Percentiles rank a stretch among this genome's conserved stretches.
These are phyloP conservation scores for Ostrea denselamellosa DNA, from an alignment of 1,140 invertebrate genomes.

Conservation along the genomic window DNA sequence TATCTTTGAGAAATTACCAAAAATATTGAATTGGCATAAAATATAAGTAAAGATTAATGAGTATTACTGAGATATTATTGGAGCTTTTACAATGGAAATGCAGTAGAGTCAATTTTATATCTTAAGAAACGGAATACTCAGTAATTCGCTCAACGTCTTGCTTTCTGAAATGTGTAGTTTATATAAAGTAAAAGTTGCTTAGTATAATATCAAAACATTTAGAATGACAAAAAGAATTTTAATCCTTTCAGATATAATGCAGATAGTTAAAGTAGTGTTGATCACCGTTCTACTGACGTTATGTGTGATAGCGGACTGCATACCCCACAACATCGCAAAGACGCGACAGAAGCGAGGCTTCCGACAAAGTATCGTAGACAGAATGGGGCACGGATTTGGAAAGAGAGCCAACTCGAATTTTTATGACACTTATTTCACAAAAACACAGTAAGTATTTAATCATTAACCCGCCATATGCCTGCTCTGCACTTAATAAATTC, in stretches of 20 bases:
- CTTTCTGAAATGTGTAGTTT: too few species aligned
- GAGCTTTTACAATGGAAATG: too few species aligned
- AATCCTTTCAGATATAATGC: background rate
- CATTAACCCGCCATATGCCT: background rate
- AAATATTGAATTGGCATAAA: too few species aligned
- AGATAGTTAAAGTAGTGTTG: constrained; percentile 24
- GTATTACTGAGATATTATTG: too few species aligned
- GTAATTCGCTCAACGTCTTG: too few species aligned
- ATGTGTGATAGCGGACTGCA: constrained; percentile 27
- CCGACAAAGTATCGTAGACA: constrained; percentile 38
- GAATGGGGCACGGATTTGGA: constrained; percentile 45
- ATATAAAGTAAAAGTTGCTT: background rate
- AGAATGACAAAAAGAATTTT: background rate
- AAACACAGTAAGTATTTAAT: constrained; percentile 1
- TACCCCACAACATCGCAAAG: constrained; percentile 1
- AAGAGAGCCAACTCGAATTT: constrained; percentile 9
- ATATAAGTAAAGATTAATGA: too few species aligned
- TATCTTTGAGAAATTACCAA: too few species aligned
- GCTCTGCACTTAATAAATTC: background rate
- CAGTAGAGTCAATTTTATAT: too few species aligned
- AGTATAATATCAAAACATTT: background rate
- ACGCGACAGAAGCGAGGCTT: constrained; percentile 29
- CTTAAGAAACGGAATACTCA: too few species aligned
- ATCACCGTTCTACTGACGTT: background rate
- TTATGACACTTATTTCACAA: constrained; percentile 35